Percentiles rank a stretch among this genome's conserved stretches.
Evolutionary conservation across 2,113 vertebrate genomes (phyloP).

Genomic region (Pungitius pungitius): DNA sequence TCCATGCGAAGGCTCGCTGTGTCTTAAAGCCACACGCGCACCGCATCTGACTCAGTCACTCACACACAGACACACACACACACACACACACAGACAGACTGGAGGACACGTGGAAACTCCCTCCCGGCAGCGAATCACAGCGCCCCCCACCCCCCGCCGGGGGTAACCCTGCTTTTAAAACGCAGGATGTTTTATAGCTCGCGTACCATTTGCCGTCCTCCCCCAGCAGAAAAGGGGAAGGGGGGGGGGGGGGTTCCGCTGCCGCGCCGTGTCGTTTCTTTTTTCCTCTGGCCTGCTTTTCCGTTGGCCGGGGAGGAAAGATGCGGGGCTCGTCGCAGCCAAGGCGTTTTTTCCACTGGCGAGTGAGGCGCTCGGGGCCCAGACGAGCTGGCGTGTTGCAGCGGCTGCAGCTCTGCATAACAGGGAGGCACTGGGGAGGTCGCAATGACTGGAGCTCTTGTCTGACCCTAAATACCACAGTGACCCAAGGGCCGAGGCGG

Average conservation of each 20-base stretch:
- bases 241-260: no score
- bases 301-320: constrained; percentile 84
- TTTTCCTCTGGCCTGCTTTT: constrained; percentile 78
- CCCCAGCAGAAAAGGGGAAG: constrained; percentile 17
- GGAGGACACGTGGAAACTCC: constrained; percentile 79
- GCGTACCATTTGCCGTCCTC: constrained; percentile 36
- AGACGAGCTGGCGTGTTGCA: constrained; percentile 77
- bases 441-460: constrained; percentile 84
- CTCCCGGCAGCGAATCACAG: constrained; percentile 80
- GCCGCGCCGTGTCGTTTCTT: constrained; percentile 49
- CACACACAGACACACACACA: background rate
- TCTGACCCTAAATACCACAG: constrained; percentile 87
- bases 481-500: constrained; percentile 77
- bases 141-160: constrained; percentile 72
- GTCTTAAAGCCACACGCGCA: constrained; percentile 71
- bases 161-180: constrained; percentile 69
- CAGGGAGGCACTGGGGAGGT: constrained; percentile 79
- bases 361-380: constrained; percentile 76
- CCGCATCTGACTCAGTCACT: constrained; percentile 68
- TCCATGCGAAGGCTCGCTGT: constrained; percentile 52
- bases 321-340: constrained; percentile 80
- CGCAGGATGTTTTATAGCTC: constrained; percentile 64
- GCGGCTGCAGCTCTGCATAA: constrained; percentile 63
- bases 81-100: constrained; percentile 45
- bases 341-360: constrained; percentile 85